Base-by-base conservation (phyloP, 2,797 vertebrate species). In the Xenentodon cancila region DNA sequence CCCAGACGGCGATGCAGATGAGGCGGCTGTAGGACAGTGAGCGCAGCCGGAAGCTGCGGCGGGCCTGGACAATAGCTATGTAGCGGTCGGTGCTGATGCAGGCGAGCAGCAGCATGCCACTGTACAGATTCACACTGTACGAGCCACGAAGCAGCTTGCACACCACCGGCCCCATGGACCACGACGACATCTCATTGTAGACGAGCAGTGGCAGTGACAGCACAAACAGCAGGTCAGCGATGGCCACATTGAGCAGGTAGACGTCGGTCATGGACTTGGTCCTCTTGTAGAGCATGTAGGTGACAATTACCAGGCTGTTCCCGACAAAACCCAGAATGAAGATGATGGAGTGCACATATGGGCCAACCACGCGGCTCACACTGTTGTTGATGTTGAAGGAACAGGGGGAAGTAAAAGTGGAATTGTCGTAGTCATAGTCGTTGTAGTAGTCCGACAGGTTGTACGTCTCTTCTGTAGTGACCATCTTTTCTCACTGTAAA, bases 21-120 rank as follows among this genome's bases (percentile, higher is more conserved):
- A 90, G 0, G 25, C 85, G 92, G 34, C 89, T 93, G 47, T 94
- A 82, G 0, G 86, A 52, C 0, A 94, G 81, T 5, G 94, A 92
- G 21, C 95, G 93, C 32, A 96, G 82, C 12, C 90, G 75, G 85
- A 95, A 94, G 0, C 95, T 96, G 47, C 91, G 93, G 11, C 94
- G 94, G 0, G 95, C 96, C 80, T 95, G 95, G 0, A 97, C 97
- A 0, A 99, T 96, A 58, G 97, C 96, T 0, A 96, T 59, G 76
- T 97, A 99, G 40, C 97, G 92, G 85, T 99, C 97, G 44, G 92
- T 57, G 3, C 96, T 96, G 80, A 99, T 90, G 37, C 95, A 96
- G 60, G 95, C 93, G 60, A 98, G 80, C 62, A 99, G 92, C 69
- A 99, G 79, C 92, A 95, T 95, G 54, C 96, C 95, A 3, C 95